Base-by-base conservation (phyloP, 2,888 invertebrate species). In the Abrostola triplasia region DNA sequence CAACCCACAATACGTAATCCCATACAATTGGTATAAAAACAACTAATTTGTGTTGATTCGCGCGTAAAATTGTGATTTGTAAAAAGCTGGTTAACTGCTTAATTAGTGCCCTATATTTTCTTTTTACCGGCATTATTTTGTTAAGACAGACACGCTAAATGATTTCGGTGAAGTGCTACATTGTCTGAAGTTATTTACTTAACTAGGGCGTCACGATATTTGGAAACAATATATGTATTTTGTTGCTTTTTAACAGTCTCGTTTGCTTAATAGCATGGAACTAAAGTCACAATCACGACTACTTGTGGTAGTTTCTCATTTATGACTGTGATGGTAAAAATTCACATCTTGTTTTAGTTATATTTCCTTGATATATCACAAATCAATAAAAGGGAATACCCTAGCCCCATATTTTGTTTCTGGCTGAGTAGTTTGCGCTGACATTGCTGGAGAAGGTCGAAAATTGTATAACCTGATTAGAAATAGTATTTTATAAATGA, bases 11-110 rank as follows among this genome's bases (percentile, higher is more conserved):
- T 40, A 64, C 68, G 70, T 72, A 67, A 64, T 70, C 73, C 59
- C 77, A 76, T 70, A 74, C 78, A 79, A 82, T 79, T 71, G 67
- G 53, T 53, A 13, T 57, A 36, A 79, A 79, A 79, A 79, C 70
- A 12, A 51, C 55, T 71, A 88, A 92, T 91, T 89, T 87, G 89
- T 90, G 90, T 88, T 88, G 84, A 89, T 70, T 84, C 86, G 83
- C 88, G 85, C 94, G 91, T 92, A 88, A 91, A 93, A 93, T 92
- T 92, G 89, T 83, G 72, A 70, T 61, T 64, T 65, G 76, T 81
- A 90, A 92, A 91, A 92, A 92, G 73, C 73, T 64, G 58, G 80
- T 82, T 78, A 73, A 77, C 70, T 82, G 76, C 66, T 81, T 86
- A 87, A 89, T 90, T 87, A 88, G 81, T 85, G 83, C 80, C 82